Percentiles rank a stretch among this genome's conserved stretches.
phyloP scores from a whole-genome alignment of 2,888 invertebrate genomes.

The Prostheceraeus crozeri region DNA sequence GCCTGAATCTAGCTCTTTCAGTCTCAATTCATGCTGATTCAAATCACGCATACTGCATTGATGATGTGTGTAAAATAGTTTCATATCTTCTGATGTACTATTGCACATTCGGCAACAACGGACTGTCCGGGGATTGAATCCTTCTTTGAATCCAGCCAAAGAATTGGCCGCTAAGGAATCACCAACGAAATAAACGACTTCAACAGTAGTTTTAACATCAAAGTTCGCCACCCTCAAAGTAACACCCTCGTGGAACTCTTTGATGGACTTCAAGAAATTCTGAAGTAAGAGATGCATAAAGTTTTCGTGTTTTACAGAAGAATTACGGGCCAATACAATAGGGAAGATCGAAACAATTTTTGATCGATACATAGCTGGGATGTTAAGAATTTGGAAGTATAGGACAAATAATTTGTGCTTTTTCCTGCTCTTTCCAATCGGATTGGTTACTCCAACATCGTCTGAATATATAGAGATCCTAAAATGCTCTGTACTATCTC shows the following conservation, averaged over 20 bases:
- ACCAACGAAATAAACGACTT: too few species aligned
- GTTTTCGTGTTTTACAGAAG: background rate
- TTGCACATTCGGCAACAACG: slow-evolving; percentile 11
- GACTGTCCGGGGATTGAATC: background rate
- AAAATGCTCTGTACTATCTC: too few species aligned
- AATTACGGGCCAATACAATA: background rate
- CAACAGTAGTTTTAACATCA: too few species aligned
- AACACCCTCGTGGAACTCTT: too few species aligned
- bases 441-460: background rate
- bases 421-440: background rate
- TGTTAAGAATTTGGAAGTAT: background rate
- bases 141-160: background rate
- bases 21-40: background rate
- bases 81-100: background rate
- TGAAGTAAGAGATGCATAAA: too few species aligned
- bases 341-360: background rate
- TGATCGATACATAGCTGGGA: background rate
- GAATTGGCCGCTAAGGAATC: background rate
- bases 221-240: too few species aligned
- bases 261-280: too few species aligned
- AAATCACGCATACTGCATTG: background rate
- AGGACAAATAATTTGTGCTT: background rate
- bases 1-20: background rate
- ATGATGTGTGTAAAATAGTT: background rate
- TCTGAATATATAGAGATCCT: background rate